Evolutionary conservation across 2,113 vertebrate species (phyloP).

Genomic region (Pollachius pollachius): DNA sequence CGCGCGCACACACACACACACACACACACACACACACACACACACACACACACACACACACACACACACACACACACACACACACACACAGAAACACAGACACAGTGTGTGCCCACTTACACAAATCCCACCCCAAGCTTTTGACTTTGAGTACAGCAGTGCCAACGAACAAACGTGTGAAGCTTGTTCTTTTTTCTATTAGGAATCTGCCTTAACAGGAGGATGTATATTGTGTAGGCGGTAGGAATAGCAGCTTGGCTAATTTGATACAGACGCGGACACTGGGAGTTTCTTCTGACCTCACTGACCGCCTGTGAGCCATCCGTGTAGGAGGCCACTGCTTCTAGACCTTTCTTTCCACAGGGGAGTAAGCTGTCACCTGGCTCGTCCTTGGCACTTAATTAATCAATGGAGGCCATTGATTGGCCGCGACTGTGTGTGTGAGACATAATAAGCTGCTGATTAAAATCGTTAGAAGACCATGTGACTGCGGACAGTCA

Average conservation of each 20-base stretch:
- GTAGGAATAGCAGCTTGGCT: no score
- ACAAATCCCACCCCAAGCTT: no score
- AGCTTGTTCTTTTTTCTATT: no score
- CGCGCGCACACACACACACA: conserved; percentile 1
- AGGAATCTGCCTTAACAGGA: no score
- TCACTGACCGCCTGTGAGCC: neutral
- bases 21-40: conserved; percentile 1
- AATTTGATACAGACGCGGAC: no score
- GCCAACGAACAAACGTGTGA: no score
- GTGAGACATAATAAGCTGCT: conserved; percentile 60
- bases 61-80: conserved; percentile 1
- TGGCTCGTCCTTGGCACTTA: conserved; percentile 54
- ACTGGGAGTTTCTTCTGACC: neutral
- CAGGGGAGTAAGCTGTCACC: conserved; percentile 43
- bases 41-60: neutral
- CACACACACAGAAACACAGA: neutral
- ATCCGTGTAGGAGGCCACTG: conserved; percentile 43
- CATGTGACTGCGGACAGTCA: conserved; percentile 7
- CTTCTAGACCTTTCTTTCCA: conserved; percentile 32
- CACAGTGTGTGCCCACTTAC: neutral
- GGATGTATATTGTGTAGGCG: no score
- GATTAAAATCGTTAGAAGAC: conserved; percentile 60
- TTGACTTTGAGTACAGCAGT: no score
- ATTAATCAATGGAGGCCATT: conserved; percentile 67
- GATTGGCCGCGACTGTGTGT: conserved; percentile 53